Evolutionary conservation across 1,140 invertebrate species (phyloP), one percentile per base, ranked within the genome.

Genomic region (Tetraneura akinire): DNA sequence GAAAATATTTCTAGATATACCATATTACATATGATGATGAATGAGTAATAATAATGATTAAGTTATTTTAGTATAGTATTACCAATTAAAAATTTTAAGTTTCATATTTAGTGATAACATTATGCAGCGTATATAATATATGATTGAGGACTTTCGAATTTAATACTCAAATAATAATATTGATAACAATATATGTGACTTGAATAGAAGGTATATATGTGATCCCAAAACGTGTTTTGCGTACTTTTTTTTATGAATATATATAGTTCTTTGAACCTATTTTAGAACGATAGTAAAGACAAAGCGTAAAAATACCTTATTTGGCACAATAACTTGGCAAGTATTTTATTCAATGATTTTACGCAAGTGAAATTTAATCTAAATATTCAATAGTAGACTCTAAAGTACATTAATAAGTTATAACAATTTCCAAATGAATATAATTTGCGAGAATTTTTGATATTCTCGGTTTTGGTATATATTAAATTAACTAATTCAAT

Each of bases 251-350:
- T 55, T 57, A 32, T 42, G 23, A n/a, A n/a, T n/a, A 76, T 57
- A 37, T 37, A 76, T 57, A 76, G 11, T 51, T 57, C n/a, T 37
- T 32, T 29, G 26, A 57, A 57, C n/a, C 21, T 11, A 23, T n/a
- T 37, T 53, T 21, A 53, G 29, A n/a, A 37, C 32, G n/a, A 13
- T 5, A 13, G 29, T 21, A 21, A 76, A 57, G 70, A 73, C 70
- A 53, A 76, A 42, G 37, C 6, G n/a, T 42, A 6, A 37, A 76
- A 76, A 42, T 37, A 57, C 71, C 71, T 37, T 76, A 76, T 76
- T 76, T 76, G 71, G 71, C 71, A 76, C 71, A 26, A 57, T 26
- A 42, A 57, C 49, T 76, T 57, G 71, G 71, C 51, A 42, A 55
- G 71, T 37, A 9, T 57, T 57, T 23, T 45, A 68, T 51, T 29